Conservation (phyloP, 1,140 invertebrate genomes). For the Limonius californicus region DNA sequence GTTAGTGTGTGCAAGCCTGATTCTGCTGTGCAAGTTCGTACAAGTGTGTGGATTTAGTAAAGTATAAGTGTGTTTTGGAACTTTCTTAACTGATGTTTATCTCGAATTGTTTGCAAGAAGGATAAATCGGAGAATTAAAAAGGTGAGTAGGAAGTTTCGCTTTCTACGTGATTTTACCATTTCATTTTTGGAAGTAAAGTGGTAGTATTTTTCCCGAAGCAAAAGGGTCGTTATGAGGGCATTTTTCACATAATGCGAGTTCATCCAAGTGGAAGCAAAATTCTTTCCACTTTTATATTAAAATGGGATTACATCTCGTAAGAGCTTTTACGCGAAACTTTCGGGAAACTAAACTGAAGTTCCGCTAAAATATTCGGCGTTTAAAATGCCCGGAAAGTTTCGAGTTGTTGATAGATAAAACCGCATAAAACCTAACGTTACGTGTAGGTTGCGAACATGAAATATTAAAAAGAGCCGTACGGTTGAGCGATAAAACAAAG, state of each 20-base stretch:
- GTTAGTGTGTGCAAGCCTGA: too few relatives aligned
- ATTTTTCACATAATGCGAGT: not conserved
- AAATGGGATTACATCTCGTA: slow-evolving; percentile 6
- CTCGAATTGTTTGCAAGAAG: too few relatives aligned
- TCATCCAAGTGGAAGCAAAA: not conserved
- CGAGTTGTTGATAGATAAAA: not conserved
- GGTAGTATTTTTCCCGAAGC: not conserved
- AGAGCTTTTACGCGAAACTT: not conserved
- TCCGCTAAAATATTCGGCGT: not conserved
- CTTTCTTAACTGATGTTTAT: too few relatives aligned
- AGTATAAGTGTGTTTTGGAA: too few relatives aligned
- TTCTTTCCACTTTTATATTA: slow-evolving; percentile 3
- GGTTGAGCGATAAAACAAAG: not conserved
- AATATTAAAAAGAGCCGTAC: slow-evolving; percentile 4
- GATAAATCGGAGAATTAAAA: too few relatives aligned
- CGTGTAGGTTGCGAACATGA: not conserved
- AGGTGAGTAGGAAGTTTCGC: too few relatives aligned
- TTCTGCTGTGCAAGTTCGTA: too few relatives aligned
- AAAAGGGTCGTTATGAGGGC: not conserved
- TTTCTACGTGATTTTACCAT: too few relatives aligned
- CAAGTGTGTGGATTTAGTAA: too few relatives aligned
- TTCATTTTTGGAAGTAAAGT: too few relatives aligned
- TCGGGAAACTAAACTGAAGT: not conserved
- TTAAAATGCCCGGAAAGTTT: not conserved
- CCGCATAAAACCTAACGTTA: not conserved